Base-by-base conservation (phyloP, 1,140 invertebrate genomes). In the Adelges cooleyi region DNA sequence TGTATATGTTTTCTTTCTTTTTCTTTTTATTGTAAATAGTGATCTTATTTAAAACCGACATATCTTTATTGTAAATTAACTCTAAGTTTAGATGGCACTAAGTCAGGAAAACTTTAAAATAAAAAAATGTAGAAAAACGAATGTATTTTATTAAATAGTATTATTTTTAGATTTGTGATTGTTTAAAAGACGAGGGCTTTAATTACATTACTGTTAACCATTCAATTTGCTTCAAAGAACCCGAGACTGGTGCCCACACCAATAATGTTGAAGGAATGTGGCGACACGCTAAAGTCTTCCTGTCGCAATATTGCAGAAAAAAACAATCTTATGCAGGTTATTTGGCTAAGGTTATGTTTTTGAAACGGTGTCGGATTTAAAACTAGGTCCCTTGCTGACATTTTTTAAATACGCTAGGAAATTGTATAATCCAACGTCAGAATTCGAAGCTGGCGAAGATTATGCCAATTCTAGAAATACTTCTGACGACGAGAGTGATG, bases 181-280 rank as follows among this genome's bases (percentile, higher is more conserved):
- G 23, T 50, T 46, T 62, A 15, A 20, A 62, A 27, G 38, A 62
- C n/a, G 36, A 62, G 15, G 59, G 65, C 33, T 70, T 56, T 50
- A 18, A 48, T 1, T 68, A 72, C 51, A 29, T 70, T 2, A 68
- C 40, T 13, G 68, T 71, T 5, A 69, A 68, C 49, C 68, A 70
- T 65, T 68, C 54, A 2, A 49, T 67, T 10, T 65, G 65, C 52
- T 71, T 72, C 42, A 66, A 67, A 44, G 62, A 71, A 59, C 66
- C 67, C 10, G 66, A 70, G 18, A 68, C 66, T 2, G 68, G 65
- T 8, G 68, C 68, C 9, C 54, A 69, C 48, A 69, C 67, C 3
- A 59, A 68, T 40, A 66, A 66, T 50, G 62, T 69, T 17, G 68
- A 69, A 22, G 33, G 65, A 18, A 49, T 29, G 29, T 68, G 67